Base-by-base conservation (phyloP, 1,140 invertebrate species). In the Sitobion miscanthi region DNA sequence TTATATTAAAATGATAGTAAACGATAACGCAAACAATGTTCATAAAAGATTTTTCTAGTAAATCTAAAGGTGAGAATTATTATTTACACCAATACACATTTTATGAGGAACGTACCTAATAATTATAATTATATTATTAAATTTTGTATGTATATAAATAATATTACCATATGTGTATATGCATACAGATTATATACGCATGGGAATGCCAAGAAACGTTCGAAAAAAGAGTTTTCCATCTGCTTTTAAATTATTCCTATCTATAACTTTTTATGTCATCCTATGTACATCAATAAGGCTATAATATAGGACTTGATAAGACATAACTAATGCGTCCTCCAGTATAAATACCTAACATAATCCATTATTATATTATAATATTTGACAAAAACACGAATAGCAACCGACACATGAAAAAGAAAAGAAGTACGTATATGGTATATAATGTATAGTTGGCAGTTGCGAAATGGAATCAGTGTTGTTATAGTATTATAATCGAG, bases 21-120 rank as follows among this genome's bases (percentile, higher is more conserved):
- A 52, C 86, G 35, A 35, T 88, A 38, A 89, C n/a, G 25, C 47
- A 25, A 42, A 52, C n/a, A 49, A 88, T 88, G 86, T 88, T 47
- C 45, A 54, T 89, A 49, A 38, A 47, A 89, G 23, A 35, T 89
- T 54, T 89, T 52, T 52, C 30, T 88, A 88, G 47, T 89, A 54
- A 38, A 54, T 89, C 87, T 89, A 89, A 89, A 89, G 20, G 87
- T 54, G 47, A 89, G 87, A 89, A 89, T 54, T 11, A 89, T 54
- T 89, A 54, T 54, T 52, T 89, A 89, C 87, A 89, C n/a, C n/a
- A 52, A 88, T 49, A 87, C 45, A 87, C 30, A 87, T 87, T n/a
- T 17, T 49, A 88, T 88, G 35, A n/a, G 49, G 4, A 49, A 35
- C 42, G 25, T 85, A 45, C 25, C 85, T 86, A 86, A 52, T 47